These are phyloP conservation scores for Osmerus mordax DNA, from an alignment of 2,113 vertebrate genomes.

Conservation along the genomic window DNA sequence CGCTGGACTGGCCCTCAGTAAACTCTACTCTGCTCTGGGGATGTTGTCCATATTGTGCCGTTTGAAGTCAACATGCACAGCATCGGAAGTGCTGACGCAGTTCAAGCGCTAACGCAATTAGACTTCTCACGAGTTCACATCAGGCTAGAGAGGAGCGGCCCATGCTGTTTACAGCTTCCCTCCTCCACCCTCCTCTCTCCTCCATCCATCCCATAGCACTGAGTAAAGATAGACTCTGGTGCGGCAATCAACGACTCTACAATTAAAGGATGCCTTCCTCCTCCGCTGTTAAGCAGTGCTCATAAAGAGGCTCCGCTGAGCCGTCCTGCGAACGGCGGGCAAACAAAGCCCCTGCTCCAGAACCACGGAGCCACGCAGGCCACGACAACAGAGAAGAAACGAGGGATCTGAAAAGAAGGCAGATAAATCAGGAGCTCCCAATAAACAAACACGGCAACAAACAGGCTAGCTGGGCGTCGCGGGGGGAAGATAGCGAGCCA, in stretches of 20 bases:
- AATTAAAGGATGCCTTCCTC: constrained; percentile 42
- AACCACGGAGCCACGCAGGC: too few relatives aligned
- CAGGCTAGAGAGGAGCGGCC: not conserved
- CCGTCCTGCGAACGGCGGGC: not conserved
- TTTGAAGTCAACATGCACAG: too few relatives aligned
- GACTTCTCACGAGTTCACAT: not conserved
- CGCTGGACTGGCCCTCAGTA: too few relatives aligned
- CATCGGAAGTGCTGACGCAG: not conserved
- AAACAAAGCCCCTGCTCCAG: too few relatives aligned
- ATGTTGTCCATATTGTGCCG: too few relatives aligned
- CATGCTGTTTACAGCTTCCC: not conserved
- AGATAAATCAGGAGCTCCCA: constrained; percentile 59
- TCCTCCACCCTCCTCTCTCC: not conserved
- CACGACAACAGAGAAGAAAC: constrained; percentile 36
- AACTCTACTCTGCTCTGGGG: too few relatives aligned
- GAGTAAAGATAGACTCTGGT: constrained; percentile 15
- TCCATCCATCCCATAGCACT: not conserved
- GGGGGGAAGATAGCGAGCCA: constrained; percentile 59
- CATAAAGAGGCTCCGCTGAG: too few relatives aligned
- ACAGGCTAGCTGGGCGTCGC: constrained; percentile 43
- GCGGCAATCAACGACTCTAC: constrained; percentile 30
- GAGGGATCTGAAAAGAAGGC: constrained; percentile 46
- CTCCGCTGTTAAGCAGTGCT: constrained; percentile 7
- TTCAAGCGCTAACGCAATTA: not conserved
- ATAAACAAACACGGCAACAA: constrained; percentile 64